Evolutionary conservation across 1,140 invertebrate genomes (phyloP).

Genomic region (Neodiprion fabricii): DNA sequence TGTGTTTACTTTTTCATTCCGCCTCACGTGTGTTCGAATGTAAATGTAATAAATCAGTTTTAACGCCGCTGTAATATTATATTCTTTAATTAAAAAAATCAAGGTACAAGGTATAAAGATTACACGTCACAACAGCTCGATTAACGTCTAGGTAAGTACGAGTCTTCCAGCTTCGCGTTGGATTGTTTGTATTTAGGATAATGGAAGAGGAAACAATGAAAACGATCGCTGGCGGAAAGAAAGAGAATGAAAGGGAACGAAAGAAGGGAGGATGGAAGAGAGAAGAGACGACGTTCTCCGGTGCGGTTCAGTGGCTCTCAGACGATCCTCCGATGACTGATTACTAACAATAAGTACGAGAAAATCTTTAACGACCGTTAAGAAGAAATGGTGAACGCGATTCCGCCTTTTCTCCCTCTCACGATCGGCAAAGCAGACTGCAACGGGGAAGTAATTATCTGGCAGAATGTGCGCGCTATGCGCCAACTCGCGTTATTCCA

Average conservation of each 20-base stretch:
- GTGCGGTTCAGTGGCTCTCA: too few species aligned
- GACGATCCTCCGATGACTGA: too few species aligned
- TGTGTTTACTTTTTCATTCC: neutral
- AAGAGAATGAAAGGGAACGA: neutral
- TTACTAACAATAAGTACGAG: too few species aligned
- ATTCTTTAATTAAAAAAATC: constrained; percentile 56
- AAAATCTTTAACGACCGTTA: too few species aligned
- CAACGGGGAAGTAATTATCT: too few species aligned
- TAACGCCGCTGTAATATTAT: constrained; percentile 46
- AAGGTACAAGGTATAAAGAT: constrained; percentile 37
- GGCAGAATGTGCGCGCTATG: too few species aligned
- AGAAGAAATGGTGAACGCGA: too few species aligned
- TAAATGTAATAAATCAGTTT: constrained; percentile 47
- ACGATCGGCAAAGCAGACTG: too few species aligned
- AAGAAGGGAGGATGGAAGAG: too few species aligned
- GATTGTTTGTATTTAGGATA: constrained; percentile 38
- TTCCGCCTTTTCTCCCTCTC: too few species aligned
- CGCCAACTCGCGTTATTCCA: too few species aligned
- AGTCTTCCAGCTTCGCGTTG: constrained; percentile 21
- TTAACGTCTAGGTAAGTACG: neutral
- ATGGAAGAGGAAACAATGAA: constrained; percentile 44
- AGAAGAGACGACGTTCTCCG: too few species aligned
- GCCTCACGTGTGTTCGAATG: constrained; percentile 22
- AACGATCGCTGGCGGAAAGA: constrained; percentile 35
- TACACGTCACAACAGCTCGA: constrained; percentile 36